A percentile compares a stretch with the other conserved stretches of the same genome.
phyloP scores from a whole-genome alignment of 2,888 invertebrate genomes.

The Neocrepidodera transversa region DNA sequence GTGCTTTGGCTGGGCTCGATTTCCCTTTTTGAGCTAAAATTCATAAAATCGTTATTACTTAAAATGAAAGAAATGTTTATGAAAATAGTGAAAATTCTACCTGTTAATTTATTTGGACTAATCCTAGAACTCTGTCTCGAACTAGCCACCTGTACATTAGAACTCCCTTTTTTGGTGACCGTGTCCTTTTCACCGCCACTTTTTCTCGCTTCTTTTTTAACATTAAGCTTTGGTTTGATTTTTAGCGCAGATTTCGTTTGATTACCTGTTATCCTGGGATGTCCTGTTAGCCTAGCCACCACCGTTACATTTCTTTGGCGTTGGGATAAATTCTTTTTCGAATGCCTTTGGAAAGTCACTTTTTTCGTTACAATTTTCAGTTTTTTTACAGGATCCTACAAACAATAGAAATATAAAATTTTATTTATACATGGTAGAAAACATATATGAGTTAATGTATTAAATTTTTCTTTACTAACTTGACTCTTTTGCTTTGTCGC shows the following conservation, averaged over 20 bases:
- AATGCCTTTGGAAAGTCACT: slow-evolving; percentile 36
- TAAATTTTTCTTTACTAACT: slow-evolving; percentile 1
- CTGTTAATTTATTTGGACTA: slow-evolving; percentile 5
- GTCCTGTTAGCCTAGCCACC: neutral
- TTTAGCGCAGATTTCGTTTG: neutral
- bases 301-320: slow-evolving; percentile 31
- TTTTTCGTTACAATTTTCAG: slow-evolving; percentile 31
- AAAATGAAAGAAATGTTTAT: no score
- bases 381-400: slow-evolving; percentile 14
- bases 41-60: no score
- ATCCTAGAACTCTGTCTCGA: slow-evolving; percentile 16
- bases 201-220: neutral
- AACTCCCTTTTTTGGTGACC: slow-evolving; percentile 4
- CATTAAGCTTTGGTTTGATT: slow-evolving; percentile 19
- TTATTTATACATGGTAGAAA: no score
- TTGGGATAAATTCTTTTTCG: slow-evolving; percentile 34
- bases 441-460: no score
- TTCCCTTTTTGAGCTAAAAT: neutral
- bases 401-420: neutral
- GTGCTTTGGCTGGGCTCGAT: neutral
- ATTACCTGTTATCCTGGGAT: no score
- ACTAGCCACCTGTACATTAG: neutral
- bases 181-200: neutral
- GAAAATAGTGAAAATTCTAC: no score
- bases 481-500: slow-evolving; percentile 9